These are phyloP conservation scores for Nasonovia ribisnigri DNA, from an alignment of 2,888 invertebrate species.

Conservation along the genomic window DNA sequence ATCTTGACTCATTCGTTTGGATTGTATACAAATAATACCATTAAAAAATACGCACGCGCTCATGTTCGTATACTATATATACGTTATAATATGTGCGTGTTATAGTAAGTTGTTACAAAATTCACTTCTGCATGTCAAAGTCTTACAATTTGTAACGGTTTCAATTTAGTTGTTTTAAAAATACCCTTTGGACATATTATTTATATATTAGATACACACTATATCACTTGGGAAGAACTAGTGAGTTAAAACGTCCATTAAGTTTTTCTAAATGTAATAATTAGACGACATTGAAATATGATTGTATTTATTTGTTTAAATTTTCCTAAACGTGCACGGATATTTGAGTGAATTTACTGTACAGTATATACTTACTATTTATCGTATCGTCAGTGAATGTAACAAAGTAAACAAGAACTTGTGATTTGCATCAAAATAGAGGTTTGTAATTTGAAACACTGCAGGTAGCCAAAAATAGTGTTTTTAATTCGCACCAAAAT, in stretches of 20 bases:
- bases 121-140: conserved; percentile 25
- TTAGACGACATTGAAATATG: not conserved
- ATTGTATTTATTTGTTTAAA: not conserved
- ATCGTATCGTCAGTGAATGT: not conserved
- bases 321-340: not conserved
- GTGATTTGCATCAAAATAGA: no score
- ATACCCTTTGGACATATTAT: conserved; percentile 26
- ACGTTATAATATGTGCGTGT: not conserved
- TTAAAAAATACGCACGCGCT: not conserved
- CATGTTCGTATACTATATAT: not conserved
- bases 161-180: conserved; percentile 21
- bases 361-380: not conserved
- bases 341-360: not conserved
- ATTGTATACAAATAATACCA: conserved; percentile 45
- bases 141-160: conserved; percentile 21
- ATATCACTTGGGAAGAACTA: not conserved
- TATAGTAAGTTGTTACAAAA: conserved; percentile 14
- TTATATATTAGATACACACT: not conserved
- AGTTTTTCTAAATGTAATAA: not conserved
- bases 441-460: no score
- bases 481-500: no score
- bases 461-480: no score
- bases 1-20: conserved; percentile 21
- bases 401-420: not conserved
- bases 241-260: not conserved